These are phyloP conservation scores for Clarias macrocephalus DNA, from an alignment of 2,113 vertebrate genomes.

Conservation along the genomic window DNA sequence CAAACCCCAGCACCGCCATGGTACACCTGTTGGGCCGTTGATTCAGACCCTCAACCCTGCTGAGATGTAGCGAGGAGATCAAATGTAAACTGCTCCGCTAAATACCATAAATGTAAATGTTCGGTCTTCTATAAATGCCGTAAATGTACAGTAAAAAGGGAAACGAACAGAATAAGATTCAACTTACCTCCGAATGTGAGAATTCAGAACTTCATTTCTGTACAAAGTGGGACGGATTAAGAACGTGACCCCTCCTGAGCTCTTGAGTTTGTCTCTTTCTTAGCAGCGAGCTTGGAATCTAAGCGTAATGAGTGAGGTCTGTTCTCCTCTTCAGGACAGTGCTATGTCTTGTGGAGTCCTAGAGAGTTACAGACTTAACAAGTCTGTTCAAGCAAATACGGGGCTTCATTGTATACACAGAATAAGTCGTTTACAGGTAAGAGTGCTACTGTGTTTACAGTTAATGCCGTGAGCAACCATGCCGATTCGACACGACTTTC, in stretches of 20 bases:
- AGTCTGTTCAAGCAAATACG: not conserved
- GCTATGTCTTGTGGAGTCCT: not conserved
- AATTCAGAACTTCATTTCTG: not conserved
- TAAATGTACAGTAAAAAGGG: not conserved
- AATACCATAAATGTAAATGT: not conserved
- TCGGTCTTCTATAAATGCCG: not conserved
- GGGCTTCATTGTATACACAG: not conserved
- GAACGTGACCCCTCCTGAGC: not conserved
- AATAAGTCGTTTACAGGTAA: not conserved
- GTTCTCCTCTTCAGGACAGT: not conserved
- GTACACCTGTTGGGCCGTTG: no score
- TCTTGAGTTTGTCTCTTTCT: not conserved
- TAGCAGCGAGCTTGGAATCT: not conserved
- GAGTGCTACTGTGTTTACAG: not conserved
- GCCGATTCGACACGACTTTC: not conserved
- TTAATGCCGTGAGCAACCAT: not conserved
- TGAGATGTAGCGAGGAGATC: no score
- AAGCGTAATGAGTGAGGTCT: not conserved
- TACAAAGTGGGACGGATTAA: not conserved
- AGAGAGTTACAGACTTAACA: not conserved
- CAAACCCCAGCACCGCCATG: no score
- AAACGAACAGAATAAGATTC: not conserved
- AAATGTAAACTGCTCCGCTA: no score
- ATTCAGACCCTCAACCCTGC: no score
- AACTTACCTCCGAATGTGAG: not conserved